Conservation (phyloP, 2,113 vertebrate genomes). For the Serinus canaria region DNA sequence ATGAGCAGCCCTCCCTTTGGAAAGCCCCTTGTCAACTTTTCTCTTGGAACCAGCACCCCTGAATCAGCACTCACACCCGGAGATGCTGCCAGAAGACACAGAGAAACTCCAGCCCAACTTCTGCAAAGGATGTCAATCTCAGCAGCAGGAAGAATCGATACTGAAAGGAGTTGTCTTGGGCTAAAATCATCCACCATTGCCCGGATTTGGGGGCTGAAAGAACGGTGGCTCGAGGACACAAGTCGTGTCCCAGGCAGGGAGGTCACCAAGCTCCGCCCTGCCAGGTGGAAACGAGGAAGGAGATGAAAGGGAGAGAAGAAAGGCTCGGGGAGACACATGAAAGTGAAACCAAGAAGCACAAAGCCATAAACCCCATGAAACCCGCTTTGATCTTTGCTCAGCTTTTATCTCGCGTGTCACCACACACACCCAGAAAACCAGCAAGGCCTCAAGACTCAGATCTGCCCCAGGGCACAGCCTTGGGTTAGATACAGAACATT, state of each 20-base stretch:
- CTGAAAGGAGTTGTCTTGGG: neutral
- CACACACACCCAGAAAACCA: neutral
- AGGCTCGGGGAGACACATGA: neutral
- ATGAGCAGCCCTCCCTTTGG: neutral
- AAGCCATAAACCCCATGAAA: neutral
- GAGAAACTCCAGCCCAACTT: neutral
- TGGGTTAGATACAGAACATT: neutral
- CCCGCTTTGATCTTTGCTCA: neutral
- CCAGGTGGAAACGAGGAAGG: rapidly evolving
- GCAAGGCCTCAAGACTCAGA: neutral
- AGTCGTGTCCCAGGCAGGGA: neutral
- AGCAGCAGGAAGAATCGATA: neutral
- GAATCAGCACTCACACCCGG: neutral
- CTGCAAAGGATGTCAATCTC: neutral
- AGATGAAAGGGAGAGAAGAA: neutral
- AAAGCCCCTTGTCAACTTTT: constrained; percentile 29
- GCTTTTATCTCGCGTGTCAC: neutral
- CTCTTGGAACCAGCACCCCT: neutral
- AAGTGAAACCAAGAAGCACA: constrained; percentile 15
- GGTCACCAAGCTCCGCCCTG: neutral
- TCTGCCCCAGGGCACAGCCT: neutral
- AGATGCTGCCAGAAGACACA: neutral
- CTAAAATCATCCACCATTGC: neutral
- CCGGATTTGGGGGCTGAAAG: neutral
- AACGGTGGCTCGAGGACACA: rapidly evolving